Evolutionary conservation across 2,888 invertebrate species (phyloP).

Genomic region (Meteorus colon): DNA sequence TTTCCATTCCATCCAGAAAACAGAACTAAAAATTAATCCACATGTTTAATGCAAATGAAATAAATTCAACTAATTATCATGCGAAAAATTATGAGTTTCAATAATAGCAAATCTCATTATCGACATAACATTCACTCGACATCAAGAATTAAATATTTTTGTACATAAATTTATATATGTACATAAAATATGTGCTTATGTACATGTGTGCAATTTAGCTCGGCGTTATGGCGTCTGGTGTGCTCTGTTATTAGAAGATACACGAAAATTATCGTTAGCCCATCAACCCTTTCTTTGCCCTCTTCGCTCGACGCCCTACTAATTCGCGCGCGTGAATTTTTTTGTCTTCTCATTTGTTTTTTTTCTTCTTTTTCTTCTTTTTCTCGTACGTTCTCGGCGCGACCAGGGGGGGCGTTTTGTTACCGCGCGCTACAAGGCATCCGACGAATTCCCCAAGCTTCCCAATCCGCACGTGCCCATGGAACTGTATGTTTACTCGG

Average conservation of each 20-base stretch:
- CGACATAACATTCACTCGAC: background rate
- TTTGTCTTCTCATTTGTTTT: constrained; percentile 27
- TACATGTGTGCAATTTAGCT: background rate
- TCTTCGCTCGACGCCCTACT: constrained; percentile 37
- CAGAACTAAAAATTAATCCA: background rate
- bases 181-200: background rate
- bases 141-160: background rate
- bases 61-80: too few relatives aligned
- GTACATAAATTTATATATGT: background rate
- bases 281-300: constrained; percentile 44
- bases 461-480: constrained; percentile 13
- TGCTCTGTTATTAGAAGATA: constrained; percentile 71
- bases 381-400: constrained; percentile 17
- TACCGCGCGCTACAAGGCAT: constrained; percentile 9
- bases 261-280: constrained; percentile 69
- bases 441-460: constrained; percentile 8
- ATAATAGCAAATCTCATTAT: background rate
- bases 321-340: constrained; percentile 34
- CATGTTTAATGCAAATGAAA: too few relatives aligned
- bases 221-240: constrained; percentile 27
- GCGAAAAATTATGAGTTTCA: too few relatives aligned
- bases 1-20: background rate
- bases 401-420: constrained; percentile 27
- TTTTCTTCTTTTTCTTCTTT: constrained; percentile 29
- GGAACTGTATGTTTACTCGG: constrained; percentile 1